A percentile compares a stretch with the other conserved stretches of the same genome.
These are phyloP conservation scores for Liposcelis brunnea DNA, from an alignment of 2,888 invertebrate genomes.

Conservation along the genomic window DNA sequence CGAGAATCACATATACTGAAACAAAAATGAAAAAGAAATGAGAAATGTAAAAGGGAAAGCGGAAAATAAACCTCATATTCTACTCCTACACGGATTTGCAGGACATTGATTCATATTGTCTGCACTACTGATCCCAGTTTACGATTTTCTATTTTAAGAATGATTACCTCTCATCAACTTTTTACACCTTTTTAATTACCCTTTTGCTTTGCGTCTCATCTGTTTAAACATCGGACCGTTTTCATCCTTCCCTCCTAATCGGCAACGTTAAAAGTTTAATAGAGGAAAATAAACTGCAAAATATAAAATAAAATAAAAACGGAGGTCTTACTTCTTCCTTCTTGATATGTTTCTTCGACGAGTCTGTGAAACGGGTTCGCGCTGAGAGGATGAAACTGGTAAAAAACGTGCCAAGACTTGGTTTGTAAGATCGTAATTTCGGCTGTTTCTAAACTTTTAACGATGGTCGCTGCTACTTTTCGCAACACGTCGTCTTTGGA, in stretches of 20 bases:
- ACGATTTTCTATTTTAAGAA: no score
- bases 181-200: no score
- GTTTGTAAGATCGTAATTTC: conserved; percentile 51
- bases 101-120: no score
- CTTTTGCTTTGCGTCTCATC: no score
- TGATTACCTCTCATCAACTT: no score
- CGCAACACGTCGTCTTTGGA: conserved; percentile 52
- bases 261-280: conserved; percentile 7
- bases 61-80: no score
- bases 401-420: conserved; percentile 48
- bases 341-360: conserved; percentile 62
- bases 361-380: conserved; percentile 73
- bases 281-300: conserved; percentile 9
- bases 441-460: conserved; percentile 48
- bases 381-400: conserved; percentile 58
- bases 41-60: neutral
- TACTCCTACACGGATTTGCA: no score
- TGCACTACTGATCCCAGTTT: no score
- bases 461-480: conserved; percentile 60
- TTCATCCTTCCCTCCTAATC: conserved; percentile 8
- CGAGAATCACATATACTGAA: conserved; percentile 83
- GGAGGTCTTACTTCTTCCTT: conserved; percentile 65
- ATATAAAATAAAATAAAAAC: neutral
- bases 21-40: conserved; percentile 19
- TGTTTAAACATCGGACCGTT: neutral